Base-by-base conservation (phyloP, 2,113 vertebrate species). In the Lagenorhynchus albirostris region DNA sequence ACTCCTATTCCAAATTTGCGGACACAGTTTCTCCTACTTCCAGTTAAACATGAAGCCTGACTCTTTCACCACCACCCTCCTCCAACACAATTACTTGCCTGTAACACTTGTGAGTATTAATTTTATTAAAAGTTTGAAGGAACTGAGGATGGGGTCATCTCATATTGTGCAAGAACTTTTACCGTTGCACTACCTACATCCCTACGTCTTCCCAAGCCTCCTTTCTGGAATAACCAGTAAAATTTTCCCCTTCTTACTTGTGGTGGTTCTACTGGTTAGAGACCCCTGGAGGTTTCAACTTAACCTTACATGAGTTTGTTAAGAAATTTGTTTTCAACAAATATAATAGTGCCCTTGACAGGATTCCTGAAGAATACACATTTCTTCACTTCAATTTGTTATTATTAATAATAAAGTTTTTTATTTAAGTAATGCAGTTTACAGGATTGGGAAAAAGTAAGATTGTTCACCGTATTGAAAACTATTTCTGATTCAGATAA, bases 41-140 rank as follows among this genome's bases (percentile, higher is more conserved):
- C 29, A 65, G 33, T 21, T 86, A n/a, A 87, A 82, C 29, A 17
- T 65, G 26, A 93, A 83, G 18, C 11, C 7, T 26, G n/a, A 44
- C 2, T 31, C 3, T 73, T 79, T 38, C 20, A 62, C 2, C 3
- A 14, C 6, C 33, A 6, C 6, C 3, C 2, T 6, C 3, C n/a
- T 5, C 23, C 8, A 44, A 47, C 38, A 50, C 21, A 83, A 36
- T n/a, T 2, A 44, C n/a, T 26, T 41, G 41, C 29, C 8, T 68
- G n/a, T 11, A 88, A 55, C 3, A 62, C 76, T 87, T 70, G 4
- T 91, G 5, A 62, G 5, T 71, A 58, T 68, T 50, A 83, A 25
- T 33, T 95, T 79, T 20, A 41, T 73, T 58, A 71, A 82, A 83
- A 29, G 44, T 70, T 89, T 81, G 44, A 53, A 77, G 17, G 38